Percentiles rank a stretch among this genome's conserved stretches.
These are phyloP conservation scores for Bubalus kerabau DNA, from an alignment of 2,113 vertebrate genomes.

Conservation along the genomic window DNA sequence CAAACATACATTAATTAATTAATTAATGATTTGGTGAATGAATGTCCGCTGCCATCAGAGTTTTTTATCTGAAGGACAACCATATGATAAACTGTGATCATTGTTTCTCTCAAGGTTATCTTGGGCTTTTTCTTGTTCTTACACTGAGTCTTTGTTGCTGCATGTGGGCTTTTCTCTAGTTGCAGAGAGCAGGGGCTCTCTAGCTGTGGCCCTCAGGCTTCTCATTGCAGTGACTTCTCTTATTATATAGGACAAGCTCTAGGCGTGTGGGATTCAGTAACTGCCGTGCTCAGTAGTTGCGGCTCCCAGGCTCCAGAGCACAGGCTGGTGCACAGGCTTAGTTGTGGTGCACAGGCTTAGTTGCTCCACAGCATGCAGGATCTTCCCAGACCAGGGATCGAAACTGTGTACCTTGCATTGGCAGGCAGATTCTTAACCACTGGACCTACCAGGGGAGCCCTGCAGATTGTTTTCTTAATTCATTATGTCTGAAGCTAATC, in stretches of 20 bases:
- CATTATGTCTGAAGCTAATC: neutral
- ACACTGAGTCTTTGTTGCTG: neutral
- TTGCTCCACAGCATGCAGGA: neutral
- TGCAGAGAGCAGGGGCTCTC: neutral
- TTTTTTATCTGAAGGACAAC: neutral
- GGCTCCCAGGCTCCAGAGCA: neutral
- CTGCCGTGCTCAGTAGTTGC: neutral
- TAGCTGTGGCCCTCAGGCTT: neutral
- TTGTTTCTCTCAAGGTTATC: neutral
- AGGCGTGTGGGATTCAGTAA: neutral
- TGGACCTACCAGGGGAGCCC: neutral
- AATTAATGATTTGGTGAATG: neutral
- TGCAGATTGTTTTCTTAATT: neutral
- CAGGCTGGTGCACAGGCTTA: neutral
- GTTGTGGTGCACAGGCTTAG: neutral
- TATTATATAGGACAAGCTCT: neutral
- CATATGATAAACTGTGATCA: neutral
- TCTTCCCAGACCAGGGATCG: neutral
- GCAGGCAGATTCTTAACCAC: neutral
- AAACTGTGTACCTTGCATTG: neutral
- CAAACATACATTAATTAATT: neutral
- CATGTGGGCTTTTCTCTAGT: neutral
- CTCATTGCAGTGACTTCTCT: rapidly evolving
- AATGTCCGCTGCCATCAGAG: neutral
- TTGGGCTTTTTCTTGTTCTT: neutral